Evolutionary conservation across 53 echinoderm and acorn worm genomes (phyloP).

Genomic region (Temnopleurus reevesii): DNA sequence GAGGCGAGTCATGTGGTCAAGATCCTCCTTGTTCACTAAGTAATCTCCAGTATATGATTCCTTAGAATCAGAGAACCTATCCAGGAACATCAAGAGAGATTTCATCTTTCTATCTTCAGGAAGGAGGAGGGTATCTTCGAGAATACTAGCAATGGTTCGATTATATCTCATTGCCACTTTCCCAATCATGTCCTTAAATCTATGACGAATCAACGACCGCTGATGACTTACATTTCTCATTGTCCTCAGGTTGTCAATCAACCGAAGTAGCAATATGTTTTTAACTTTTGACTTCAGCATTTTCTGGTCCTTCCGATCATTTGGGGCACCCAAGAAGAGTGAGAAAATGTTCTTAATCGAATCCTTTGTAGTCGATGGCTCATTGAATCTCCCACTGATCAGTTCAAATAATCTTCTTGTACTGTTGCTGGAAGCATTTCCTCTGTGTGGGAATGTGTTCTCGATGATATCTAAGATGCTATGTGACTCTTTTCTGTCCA

Average conservation of each 20-base stretch:
- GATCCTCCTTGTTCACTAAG: background rate
- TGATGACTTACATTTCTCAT: background rate
- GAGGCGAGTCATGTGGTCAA: background rate
- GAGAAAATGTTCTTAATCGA: background rate
- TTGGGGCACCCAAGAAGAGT: background rate
- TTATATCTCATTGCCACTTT: background rate
- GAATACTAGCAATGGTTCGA: constrained; percentile 5
- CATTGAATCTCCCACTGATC: background rate
- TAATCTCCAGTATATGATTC: background rate
- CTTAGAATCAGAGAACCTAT: background rate
- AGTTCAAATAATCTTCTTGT: background rate
- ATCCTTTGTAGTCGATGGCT: background rate
- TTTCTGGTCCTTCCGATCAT: background rate
- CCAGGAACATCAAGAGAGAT: background rate
- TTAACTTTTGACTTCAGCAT: background rate
- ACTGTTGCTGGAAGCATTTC: background rate
- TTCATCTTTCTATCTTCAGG: background rate
- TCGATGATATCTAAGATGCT: background rate
- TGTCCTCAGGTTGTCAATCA: background rate
- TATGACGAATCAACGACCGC: background rate
- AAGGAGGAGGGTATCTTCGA: background rate
- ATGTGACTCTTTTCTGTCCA: background rate
- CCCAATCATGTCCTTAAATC: background rate
- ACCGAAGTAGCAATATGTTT: background rate
- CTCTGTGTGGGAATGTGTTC: background rate